Conservation (phyloP, 2,888 invertebrate genomes). For the Nebria salina region DNA sequence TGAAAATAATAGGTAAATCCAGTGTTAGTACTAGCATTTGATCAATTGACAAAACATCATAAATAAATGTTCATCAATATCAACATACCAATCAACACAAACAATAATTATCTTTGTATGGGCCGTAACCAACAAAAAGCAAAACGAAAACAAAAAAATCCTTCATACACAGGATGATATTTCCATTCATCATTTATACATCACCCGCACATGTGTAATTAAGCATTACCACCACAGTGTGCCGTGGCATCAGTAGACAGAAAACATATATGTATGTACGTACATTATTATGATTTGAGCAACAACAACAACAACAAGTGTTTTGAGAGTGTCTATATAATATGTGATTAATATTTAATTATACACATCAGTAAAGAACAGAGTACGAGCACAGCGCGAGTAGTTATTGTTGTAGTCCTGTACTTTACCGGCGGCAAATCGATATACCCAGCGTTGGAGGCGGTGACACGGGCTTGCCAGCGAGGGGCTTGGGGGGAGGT, state of each 20-base stretch:
- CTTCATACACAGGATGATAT: neutral
- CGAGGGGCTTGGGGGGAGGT: neutral
- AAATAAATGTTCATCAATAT: neutral
- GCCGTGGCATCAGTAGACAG: constrained; percentile 26
- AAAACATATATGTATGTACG: constrained; percentile 6
- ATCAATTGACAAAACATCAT: neutral
- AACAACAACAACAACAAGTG: neutral
- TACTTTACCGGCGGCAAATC: constrained; percentile 4
- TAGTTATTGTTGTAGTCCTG: constrained; percentile 27
- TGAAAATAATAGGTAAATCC: neutral
- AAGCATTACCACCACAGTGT: constrained; percentile 3
- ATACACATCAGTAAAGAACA: constrained; percentile 18
- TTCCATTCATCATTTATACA: neutral
- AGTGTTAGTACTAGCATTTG: neutral
- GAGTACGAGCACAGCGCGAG: constrained; percentile 8
- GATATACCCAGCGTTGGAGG: constrained; percentile 4
- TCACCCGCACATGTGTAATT: constrained; percentile 33
- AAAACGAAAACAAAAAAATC: neutral
- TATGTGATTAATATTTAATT: constrained; percentile 42
- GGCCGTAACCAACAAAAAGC: neutral
- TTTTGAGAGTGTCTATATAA: constrained; percentile 15
- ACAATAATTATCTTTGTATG: neutral
- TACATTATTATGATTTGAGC: neutral
- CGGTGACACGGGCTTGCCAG: constrained; percentile 3
- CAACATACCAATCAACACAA: neutral